Evolutionary conservation across 2,797 vertebrate genomes (phyloP).

Genomic region (Lerista edwardsae): DNA sequence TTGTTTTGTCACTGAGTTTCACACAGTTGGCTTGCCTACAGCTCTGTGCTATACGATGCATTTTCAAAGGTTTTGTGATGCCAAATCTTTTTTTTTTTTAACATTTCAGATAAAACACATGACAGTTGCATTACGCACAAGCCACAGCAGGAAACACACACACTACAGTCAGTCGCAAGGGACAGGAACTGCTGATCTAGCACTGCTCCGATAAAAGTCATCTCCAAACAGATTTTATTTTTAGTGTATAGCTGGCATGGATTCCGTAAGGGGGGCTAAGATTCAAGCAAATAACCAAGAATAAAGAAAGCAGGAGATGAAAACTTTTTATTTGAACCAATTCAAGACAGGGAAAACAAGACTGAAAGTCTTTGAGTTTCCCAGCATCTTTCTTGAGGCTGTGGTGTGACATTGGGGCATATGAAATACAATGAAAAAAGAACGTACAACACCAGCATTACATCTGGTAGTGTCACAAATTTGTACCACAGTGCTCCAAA

Average conservation of each 20-base stretch:
- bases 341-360: not conserved
- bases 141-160: not conserved
- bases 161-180: not conserved
- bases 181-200: conserved; percentile 18
- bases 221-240: not conserved
- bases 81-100: not conserved
- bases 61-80: not conserved
- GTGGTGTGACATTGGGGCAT: not conserved
- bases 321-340: not conserved
- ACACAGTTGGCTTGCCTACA: not conserved
- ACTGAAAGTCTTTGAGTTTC: not conserved
- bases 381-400: not conserved
- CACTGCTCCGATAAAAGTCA: conserved; percentile 8
- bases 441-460: not conserved
- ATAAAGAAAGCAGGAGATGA: not conserved
- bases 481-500: not conserved
- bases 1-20: not conserved
- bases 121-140: not conserved
- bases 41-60: not conserved
- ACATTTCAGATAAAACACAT: conserved; percentile 24
- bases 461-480: not conserved
- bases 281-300: conserved; percentile 11
- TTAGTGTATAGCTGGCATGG: conserved; percentile 1
- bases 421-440: not conserved
- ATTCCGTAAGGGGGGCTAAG: conserved; percentile 20